A percentile compares a stretch with the other conserved stretches of the same genome.
phyloP scores from a whole-genome alignment of 1,140 invertebrate species.

The Stratiolaelaps scimitus region DNA sequence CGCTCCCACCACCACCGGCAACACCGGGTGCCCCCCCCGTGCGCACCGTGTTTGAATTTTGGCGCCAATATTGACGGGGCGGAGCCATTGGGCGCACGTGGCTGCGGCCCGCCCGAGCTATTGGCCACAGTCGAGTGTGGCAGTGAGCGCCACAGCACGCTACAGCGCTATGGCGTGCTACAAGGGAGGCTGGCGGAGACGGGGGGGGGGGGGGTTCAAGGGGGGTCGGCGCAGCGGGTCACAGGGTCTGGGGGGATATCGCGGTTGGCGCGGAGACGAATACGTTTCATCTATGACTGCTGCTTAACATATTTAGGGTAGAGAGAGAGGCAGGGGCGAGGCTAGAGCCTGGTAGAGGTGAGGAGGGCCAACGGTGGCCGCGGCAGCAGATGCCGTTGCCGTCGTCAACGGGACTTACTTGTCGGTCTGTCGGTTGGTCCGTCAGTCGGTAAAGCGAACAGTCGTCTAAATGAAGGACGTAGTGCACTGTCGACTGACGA shows the following conservation, averaged over 20 bases:
- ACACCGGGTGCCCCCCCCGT: too few relatives aligned
- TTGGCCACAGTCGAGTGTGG: conserved; percentile 12
- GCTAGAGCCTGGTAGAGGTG: too few relatives aligned
- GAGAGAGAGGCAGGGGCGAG: background rate
- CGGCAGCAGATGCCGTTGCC: too few relatives aligned
- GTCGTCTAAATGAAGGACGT: too few relatives aligned
- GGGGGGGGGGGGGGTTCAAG: background rate
- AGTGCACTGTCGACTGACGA: too few relatives aligned
- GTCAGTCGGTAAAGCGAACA: too few relatives aligned
- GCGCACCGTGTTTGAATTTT: conserved; percentile 18
- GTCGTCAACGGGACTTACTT: too few relatives aligned
- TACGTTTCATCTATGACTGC: conserved; percentile 29
- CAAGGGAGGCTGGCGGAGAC: background rate
- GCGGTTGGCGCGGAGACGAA: conserved; percentile 25
- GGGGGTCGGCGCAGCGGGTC: background rate
- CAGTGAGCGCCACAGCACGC: too few relatives aligned
- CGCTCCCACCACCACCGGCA: too few relatives aligned
- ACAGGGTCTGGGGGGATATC: conserved; percentile 4
- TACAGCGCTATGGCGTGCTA: too few relatives aligned
- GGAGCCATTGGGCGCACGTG: conserved; percentile 21
- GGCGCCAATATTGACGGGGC: conserved; percentile 29
- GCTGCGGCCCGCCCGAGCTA: conserved; percentile 11
- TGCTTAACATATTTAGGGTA: conserved; percentile 28
- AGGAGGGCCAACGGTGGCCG: too few relatives aligned
- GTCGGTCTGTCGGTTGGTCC: too few relatives aligned